These are phyloP conservation scores for Pterocles gutturalis DNA, from an alignment of 2,113 vertebrate genomes.

Conservation along the genomic window DNA sequence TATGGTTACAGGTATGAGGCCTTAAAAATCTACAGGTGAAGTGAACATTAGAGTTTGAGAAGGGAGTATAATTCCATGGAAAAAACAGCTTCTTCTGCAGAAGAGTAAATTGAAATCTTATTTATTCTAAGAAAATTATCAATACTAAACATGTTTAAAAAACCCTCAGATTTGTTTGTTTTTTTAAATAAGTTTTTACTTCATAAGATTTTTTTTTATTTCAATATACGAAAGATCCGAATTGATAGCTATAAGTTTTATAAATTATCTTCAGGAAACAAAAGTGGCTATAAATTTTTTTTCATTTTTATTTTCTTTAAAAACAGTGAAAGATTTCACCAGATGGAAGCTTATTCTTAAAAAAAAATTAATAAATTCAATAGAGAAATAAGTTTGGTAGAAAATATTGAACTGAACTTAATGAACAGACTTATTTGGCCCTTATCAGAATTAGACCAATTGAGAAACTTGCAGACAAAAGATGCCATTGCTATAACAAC, in stretches of 20 bases:
- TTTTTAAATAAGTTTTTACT: background rate
- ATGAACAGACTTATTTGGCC: background rate
- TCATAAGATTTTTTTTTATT: background rate
- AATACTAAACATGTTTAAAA: background rate
- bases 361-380: background rate
- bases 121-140: background rate
- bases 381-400: background rate
- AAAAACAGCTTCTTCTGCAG: background rate
- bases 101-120: background rate
- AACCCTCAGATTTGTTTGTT: rapidly evolving
- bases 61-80: background rate
- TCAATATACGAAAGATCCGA: background rate
- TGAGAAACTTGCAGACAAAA: background rate
- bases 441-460: background rate
- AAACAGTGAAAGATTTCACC: background rate
- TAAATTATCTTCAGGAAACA: background rate
- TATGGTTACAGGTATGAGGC: background rate
- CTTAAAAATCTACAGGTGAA: background rate
- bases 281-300: background rate
- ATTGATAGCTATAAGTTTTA: background rate
- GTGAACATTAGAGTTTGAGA: background rate
- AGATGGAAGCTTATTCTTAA: background rate
- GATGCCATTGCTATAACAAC: background rate
- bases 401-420: background rate
- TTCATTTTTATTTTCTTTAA: background rate